phyloP scores from a whole-genome alignment of 2,888 invertebrate species.

The Heliconius charithonia region DNA sequence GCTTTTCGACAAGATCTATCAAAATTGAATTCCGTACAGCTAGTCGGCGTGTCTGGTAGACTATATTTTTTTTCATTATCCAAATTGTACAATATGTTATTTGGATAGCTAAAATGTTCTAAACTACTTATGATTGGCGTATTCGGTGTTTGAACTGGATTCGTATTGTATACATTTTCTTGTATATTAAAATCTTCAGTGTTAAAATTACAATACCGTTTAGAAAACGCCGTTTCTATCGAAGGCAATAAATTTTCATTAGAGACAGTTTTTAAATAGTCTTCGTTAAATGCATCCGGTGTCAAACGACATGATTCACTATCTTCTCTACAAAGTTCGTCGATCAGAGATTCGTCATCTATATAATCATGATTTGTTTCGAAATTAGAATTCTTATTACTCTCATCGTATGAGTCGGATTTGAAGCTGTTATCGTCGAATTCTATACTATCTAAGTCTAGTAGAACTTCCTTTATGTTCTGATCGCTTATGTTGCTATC shows the following conservation, averaged over 20 bases:
- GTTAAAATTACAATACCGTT: slow-evolving; percentile 67
- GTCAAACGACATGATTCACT: slow-evolving; percentile 67
- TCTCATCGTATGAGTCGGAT: slow-evolving; percentile 55
- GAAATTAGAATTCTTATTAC: slow-evolving; percentile 57
- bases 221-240: slow-evolving; percentile 77
- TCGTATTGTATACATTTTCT: slow-evolving; percentile 49
- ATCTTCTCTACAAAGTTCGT: slow-evolving; percentile 78
- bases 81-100: slow-evolving; percentile 74
- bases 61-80: slow-evolving; percentile 69
- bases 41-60: slow-evolving; percentile 75
- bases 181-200: slow-evolving; percentile 55
- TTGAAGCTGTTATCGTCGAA: slow-evolving; percentile 69
- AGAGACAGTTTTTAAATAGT: slow-evolving; percentile 61
- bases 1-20: slow-evolving; percentile 70
- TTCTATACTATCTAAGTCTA: slow-evolving; percentile 75
- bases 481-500: slow-evolving; percentile 73
- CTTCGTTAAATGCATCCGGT: slow-evolving; percentile 71
- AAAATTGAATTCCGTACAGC: slow-evolving; percentile 73
- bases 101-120: slow-evolving; percentile 78
- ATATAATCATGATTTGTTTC: slow-evolving; percentile 73
- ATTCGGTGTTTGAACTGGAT: slow-evolving; percentile 50
- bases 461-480: slow-evolving; percentile 76
- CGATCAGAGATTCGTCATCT: slow-evolving; percentile 77
- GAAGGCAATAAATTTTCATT: slow-evolving; percentile 71
- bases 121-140: slow-evolving; percentile 63